Evolutionary conservation across 2,797 vertebrate genomes (phyloP).

Genomic region (Mus caroli): DNA sequence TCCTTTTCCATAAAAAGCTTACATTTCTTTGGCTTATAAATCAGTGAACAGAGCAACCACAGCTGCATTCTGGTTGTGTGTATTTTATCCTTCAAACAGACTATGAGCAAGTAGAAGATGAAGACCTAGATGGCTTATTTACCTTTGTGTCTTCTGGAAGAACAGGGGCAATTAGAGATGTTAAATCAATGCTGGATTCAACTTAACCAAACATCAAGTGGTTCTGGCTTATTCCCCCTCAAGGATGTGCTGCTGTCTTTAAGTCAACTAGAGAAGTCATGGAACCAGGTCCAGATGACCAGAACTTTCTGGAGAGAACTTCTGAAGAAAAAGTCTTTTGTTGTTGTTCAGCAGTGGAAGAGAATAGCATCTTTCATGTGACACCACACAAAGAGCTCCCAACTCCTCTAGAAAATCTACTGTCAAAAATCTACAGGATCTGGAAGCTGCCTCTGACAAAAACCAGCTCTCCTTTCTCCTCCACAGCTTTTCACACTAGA

Average conservation of each 20-base stretch:
- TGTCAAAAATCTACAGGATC: background rate
- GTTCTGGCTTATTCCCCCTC: background rate
- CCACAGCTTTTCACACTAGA: background rate
- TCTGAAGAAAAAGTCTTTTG: background rate
- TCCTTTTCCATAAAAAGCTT: background rate
- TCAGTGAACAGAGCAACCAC: background rate
- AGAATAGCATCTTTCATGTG: background rate
- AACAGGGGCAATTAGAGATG: constrained; percentile 2
- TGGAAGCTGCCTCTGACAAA: background rate
- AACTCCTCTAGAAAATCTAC: background rate
- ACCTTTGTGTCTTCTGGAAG: constrained; percentile 22
- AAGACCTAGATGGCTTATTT: background rate
- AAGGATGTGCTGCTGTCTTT: background rate
- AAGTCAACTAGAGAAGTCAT: background rate
- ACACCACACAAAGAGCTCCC: background rate
- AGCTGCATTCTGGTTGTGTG: background rate
- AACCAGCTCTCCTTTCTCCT: background rate
- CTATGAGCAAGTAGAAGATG: background rate
- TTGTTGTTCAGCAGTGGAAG: background rate
- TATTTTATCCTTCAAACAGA: constrained; percentile 23
- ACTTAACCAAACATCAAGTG: background rate
- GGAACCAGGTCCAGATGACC: constrained; percentile 17
- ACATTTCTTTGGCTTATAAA: background rate
- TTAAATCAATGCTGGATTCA: background rate
- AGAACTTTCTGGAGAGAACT: constrained; percentile 25